Evolutionary conservation across 2,113 vertebrate species (phyloP), one percentile per base, ranked within the genome.

Genomic region (Sylvietta virens): DNA sequence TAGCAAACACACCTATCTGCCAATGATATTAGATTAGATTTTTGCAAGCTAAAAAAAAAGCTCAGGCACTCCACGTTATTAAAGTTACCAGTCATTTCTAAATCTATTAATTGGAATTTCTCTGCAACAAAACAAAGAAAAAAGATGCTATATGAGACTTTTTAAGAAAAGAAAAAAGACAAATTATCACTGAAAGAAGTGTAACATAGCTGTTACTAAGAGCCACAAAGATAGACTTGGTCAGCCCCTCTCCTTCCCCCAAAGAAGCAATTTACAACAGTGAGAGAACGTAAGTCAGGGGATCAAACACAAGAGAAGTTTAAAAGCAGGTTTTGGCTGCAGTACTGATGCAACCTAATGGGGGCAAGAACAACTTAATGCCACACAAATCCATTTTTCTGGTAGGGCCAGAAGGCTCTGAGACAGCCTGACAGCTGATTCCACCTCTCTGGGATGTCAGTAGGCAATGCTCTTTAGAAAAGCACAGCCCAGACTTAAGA

Each of bases 301-400:
- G 83, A 96, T 94, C 95, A 95, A 89, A 94, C 61, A 84, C 48
- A 69, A 51, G 44, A 84, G 70, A 85, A 79, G 73, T 95, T 85
- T 95, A 86, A 95, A 96, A 95, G 84, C 77, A 85, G 69, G 66
- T 92, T 88, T 81, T 89, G 84, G 77, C 91, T 91, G 70, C 82
- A 83, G 61, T 73, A 81, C 65, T 86, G 88, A 92, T 92, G 76
- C 84, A 94, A 72, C 80, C 15, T 97, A 95, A 95, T 91, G 77
- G 86, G 73, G 44, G 84, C 73, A 92, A 84, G 69, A 95, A 57
- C 88, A 94, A 90, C 91, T 81, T 95, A 83, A 96, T 91, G 73
- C 89, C 78, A 87, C 91, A 89, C 42, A 92, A 95, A 95, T 81
- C 93, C 89, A 91, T 74, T 94, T 89, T 92, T 88, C 93, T 91